Evolutionary conservation across 2,113 vertebrate genomes (phyloP).

Genomic region (Chaenocephalus aceratus): DNA sequence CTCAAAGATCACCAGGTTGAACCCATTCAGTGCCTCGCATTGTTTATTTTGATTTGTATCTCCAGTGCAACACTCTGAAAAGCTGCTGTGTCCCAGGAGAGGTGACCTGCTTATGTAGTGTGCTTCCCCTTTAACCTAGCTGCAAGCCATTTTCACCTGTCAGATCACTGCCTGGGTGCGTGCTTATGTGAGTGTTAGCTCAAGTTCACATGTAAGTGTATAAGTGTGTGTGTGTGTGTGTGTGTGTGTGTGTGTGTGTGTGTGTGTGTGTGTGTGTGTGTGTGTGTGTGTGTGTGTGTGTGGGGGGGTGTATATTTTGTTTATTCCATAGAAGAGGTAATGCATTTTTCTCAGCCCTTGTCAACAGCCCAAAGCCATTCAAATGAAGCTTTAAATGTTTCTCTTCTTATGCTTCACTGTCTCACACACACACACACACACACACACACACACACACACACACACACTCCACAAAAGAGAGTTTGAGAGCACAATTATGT

Average conservation of each 20-base stretch:
- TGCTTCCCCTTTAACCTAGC: conserved; percentile 75
- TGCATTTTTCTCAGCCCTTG: conserved; percentile 32
- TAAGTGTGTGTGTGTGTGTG: too few species aligned
- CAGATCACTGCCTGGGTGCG: conserved; percentile 61
- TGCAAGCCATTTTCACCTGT: conserved; percentile 76
- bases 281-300: too few species aligned
- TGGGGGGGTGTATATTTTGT: too few species aligned
- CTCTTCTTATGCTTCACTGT: conserved; percentile 33
- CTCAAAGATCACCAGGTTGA: background rate
- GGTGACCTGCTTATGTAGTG: conserved; percentile 77
- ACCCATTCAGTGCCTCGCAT: conserved; percentile 7
- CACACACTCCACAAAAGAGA: conserved; percentile 5
- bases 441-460: conserved; percentile 4
- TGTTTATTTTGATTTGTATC: background rate
- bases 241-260: conserved; percentile 1
- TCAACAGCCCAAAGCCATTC: conserved; percentile 60
- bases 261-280: conserved; percentile 1
- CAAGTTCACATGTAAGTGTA: background rate
- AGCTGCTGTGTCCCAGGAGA: conserved; percentile 68
- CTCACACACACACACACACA: background rate
- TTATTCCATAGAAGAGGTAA: conserved; percentile 27
- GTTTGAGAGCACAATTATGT: conserved; percentile 16
- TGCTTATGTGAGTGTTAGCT: conserved; percentile 7
- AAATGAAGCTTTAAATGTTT: conserved; percentile 46
- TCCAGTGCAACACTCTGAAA: conserved; percentile 41